A percentile compares a stretch with the other conserved stretches of the same genome.
Evolutionary conservation across 2,797 vertebrate species (phyloP).

Genomic region (Astyanax mexicanus): DNA sequence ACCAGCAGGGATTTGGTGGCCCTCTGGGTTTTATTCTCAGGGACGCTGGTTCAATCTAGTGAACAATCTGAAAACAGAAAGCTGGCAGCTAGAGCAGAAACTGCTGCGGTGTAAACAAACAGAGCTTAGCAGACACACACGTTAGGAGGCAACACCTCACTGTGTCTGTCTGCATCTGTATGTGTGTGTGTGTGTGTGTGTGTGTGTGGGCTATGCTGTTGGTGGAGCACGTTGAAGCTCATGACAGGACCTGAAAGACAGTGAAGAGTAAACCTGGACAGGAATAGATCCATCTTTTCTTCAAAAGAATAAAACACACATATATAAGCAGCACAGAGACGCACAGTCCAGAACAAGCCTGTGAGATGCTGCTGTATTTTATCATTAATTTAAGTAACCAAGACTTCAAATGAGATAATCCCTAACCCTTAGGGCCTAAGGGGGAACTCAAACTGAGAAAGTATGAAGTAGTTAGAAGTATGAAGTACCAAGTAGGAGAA

Average conservation of each 20-base stretch:
- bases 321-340: no score
- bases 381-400: no score
- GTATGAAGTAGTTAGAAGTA: no score
- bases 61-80: not conserved
- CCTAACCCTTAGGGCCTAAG: no score
- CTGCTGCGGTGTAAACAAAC: not conserved
- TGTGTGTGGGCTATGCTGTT: constrained; percentile 10
- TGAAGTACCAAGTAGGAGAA: no score
- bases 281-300: not conserved
- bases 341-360: no score
- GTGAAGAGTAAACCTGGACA: not conserved
- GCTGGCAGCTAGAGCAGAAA: not conserved
- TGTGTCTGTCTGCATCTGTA: not conserved
- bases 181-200: not conserved
- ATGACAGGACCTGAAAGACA: not conserved
- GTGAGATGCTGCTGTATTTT: no score
- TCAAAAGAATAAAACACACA: not conserved
- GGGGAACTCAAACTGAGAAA: no score
- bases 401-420: no score
- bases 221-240: not conserved
- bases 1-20: constrained; percentile 7
- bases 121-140: not conserved
- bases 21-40: not conserved
- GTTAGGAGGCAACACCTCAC: not conserved
- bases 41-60: not conserved